Evolutionary conservation across 1,140 invertebrate genomes (phyloP).

Genomic region (Protaetia brevitarsis): DNA sequence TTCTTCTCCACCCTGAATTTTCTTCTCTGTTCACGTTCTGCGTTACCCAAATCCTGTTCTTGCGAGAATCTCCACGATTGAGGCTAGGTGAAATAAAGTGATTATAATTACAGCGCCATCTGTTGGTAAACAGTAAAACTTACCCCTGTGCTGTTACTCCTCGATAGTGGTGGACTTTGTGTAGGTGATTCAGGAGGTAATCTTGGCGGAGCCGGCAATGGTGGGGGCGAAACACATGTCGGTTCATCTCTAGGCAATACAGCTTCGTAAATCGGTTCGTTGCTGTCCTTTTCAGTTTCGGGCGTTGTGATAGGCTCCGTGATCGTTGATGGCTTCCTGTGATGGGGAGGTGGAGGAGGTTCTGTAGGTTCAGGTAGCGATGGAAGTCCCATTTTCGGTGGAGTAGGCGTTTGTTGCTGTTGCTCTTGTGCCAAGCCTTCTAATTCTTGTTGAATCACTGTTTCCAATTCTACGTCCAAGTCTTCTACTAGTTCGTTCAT

Average conservation of each 20-base stretch:
- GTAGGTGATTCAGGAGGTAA: conserved; percentile 49
- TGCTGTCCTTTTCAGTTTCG: conserved; percentile 47
- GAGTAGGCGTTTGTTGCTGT: conserved; percentile 34
- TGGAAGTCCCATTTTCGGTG: conserved; percentile 52
- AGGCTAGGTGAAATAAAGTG: conserved; percentile 36
- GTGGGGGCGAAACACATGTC: conserved; percentile 57
- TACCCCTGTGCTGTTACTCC: conserved; percentile 43
- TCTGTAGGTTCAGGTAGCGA: conserved; percentile 71
- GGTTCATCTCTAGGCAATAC: conserved; percentile 67
- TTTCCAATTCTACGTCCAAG: conserved; percentile 68
- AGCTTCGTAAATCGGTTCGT: conserved; percentile 81
- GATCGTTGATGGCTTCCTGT: conserved; percentile 38
- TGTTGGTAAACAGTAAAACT: no score
- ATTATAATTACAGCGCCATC: no score
- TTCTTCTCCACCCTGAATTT: conserved; percentile 83
- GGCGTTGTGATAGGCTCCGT: conserved; percentile 43
- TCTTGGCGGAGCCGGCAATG: conserved; percentile 50
- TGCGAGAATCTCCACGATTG: conserved; percentile 42
- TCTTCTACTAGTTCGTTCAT: conserved; percentile 81
- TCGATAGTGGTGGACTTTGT: conserved; percentile 48
- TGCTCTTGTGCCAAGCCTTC: conserved; percentile 48
- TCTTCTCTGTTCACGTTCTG: conserved; percentile 69
- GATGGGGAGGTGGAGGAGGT: conserved; percentile 66
- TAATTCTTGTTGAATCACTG: conserved; percentile 59
- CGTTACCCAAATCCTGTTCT: conserved; percentile 44